A percentile compares a stretch with the other conserved stretches of the same genome.
phyloP scores from a whole-genome alignment of 1,140 invertebrate species.

The Drosophila cardini region DNA sequence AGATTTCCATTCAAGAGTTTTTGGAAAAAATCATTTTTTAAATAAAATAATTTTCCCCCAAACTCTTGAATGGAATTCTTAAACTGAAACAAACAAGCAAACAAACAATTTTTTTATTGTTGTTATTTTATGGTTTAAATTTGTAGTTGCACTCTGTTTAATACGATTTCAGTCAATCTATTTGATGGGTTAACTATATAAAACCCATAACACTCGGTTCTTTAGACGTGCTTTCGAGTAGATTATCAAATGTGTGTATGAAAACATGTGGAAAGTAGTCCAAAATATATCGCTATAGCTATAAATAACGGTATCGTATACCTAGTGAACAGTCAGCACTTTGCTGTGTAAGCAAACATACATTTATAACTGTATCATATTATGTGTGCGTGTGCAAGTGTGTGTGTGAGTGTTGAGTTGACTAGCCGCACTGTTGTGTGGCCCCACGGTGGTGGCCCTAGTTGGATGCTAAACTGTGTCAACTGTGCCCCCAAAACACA shows the following conservation, averaged over 20 bases:
- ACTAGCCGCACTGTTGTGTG: background rate
- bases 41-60: no score
- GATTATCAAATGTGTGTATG: background rate
- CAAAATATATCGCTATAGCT: background rate
- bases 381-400: background rate
- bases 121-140: no score
- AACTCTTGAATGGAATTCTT: no score
- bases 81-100: no score
- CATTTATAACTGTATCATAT: background rate
- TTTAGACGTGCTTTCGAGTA: background rate
- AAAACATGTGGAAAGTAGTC: background rate
- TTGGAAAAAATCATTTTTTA: no score
- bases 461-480: slow-evolving; percentile 3
- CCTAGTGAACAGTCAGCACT: background rate
- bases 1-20: no score
- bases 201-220: background rate
- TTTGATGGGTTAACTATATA: background rate
- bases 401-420: background rate
- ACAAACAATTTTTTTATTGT: no score
- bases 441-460: background rate
- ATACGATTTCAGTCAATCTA: no score
- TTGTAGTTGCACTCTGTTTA: no score
- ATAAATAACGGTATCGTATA: background rate
- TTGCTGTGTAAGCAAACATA: background rate
- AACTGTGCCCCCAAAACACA: background rate